Base-by-base conservation (phyloP, 2,113 vertebrate genomes). In the Puffinus mauretanicus region DNA sequence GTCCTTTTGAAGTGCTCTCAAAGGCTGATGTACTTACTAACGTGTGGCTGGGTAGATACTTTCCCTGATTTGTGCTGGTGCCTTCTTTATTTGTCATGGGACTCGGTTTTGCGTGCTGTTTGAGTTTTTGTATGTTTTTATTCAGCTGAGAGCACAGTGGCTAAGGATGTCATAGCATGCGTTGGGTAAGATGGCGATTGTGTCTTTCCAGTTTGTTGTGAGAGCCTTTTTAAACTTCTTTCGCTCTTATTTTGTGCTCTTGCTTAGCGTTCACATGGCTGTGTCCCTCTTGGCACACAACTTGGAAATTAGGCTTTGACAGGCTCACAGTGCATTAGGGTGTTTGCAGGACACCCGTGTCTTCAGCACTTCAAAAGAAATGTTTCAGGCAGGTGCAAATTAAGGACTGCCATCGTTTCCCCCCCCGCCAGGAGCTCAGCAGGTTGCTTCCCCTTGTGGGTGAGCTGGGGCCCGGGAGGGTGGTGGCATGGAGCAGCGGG, bases 81-180 rank as follows among this genome's bases (percentile, higher is more conserved):
- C 13, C 36, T 8, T 49, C n/a, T 13, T 14, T 36, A 9, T 22
- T 54, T 79, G 14, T 87, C 6, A 2, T 0, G 2, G 40, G 54
- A 32, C 61, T 79, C 0, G 0, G 3, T 61, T 94, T 79, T 79
- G 34, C 55, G n/a, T 0, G 2, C 8, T 29, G 4, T 27, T 60
- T 13, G 47, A 34, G 15, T 5, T 67, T 64, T 58, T 51, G 24
- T 42, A 2, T 13, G 40, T 1, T 67, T 82, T 91, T 72, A 29
- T 49, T 72, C 27, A 65, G 4, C n/a, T 61, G 78, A 88, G 44
- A 82, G n/a, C 3, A 1, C 6, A 7, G 44, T 61, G 29, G 11
- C 61, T 83, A 19, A 86, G 32, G 64, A 30, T 77, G 67, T n/a
- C 4, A 5, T 29, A 40, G 24, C 38, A 32, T 1, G 0, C 2